These are phyloP conservation scores for Rhorus exstirpatorius DNA, from an alignment of 2,888 invertebrate genomes.

Conservation along the genomic window DNA sequence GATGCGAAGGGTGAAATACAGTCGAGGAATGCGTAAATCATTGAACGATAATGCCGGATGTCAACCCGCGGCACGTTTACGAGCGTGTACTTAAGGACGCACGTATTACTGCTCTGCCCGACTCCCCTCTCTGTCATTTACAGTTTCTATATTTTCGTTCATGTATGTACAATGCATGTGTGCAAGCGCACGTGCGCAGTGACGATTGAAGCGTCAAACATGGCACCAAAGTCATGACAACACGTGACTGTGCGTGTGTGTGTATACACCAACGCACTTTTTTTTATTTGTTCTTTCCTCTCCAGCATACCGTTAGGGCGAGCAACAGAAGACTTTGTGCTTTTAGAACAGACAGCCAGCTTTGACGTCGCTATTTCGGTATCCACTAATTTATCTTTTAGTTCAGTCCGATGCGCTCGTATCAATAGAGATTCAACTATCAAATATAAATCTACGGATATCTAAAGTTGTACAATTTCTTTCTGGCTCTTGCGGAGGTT, in stretches of 20 bases:
- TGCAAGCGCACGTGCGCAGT: conserved; percentile 40
- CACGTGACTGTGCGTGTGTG: conserved; percentile 4
- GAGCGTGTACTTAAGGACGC: conserved; percentile 75
- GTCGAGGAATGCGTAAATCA: conserved; percentile 82
- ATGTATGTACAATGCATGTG: conserved; percentile 10
- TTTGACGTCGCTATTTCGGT: conserved; percentile 41
- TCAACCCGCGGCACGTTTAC: conserved; percentile 80
- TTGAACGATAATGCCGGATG: conserved; percentile 83
- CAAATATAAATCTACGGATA: not conserved
- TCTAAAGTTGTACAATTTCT: conserved; percentile 4
- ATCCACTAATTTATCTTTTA: conserved; percentile 17
- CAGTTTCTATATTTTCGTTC: conserved; percentile 33
- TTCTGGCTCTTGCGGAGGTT: not conserved
- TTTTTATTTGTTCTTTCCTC: conserved; percentile 27
- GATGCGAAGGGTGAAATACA: conserved; percentile 82
- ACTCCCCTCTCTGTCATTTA: conserved; percentile 6
- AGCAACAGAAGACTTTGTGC: conserved; percentile 33
- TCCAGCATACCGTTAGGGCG: not conserved
- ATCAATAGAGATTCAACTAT: conserved; percentile 9
- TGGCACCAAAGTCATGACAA: conserved; percentile 36
- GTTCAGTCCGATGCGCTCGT: conserved; percentile 24
- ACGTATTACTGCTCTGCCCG: conserved; percentile 45
- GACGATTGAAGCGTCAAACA: conserved; percentile 66
- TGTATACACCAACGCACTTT: conserved; percentile 15
- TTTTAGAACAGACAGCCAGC: conserved; percentile 18